phyloP scores from a whole-genome alignment of 2,797 vertebrate genomes.

The Karalla daura region DNA sequence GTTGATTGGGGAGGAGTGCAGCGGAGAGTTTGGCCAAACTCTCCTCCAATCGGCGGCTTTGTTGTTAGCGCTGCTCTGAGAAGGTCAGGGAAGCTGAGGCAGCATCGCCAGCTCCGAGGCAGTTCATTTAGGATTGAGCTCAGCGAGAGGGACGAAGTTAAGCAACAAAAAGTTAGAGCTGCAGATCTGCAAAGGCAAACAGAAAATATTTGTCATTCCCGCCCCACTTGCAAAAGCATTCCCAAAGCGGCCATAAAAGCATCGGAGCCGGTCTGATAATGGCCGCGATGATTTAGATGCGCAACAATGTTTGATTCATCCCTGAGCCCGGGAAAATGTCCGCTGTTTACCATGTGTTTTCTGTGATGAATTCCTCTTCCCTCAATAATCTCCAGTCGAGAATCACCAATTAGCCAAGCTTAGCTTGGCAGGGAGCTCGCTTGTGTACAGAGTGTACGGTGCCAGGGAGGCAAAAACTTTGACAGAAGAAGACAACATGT shows the following conservation, averaged over 20 bases:
- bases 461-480: slow-evolving; percentile 50
- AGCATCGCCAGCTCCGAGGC: slow-evolving; percentile 10
- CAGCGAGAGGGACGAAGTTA: neutral
- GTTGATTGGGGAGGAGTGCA: slow-evolving; percentile 22
- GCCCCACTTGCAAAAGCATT: slow-evolving; percentile 17
- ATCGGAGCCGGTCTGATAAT: slow-evolving; percentile 25
- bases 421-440: slow-evolving; percentile 51
- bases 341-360: slow-evolving; percentile 55
- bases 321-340: slow-evolving; percentile 44
- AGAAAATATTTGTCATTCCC: slow-evolving; percentile 15
- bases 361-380: slow-evolving; percentile 60
- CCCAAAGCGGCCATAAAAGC: slow-evolving; percentile 10
- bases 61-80: slow-evolving; percentile 11
- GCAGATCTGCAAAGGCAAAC: slow-evolving; percentile 17
- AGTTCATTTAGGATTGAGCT: slow-evolving; percentile 28
- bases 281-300: slow-evolving; percentile 10
- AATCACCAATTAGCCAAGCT: slow-evolving; percentile 67
- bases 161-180: too few species aligned
- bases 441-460: slow-evolving; percentile 41
- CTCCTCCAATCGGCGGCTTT: slow-evolving; percentile 10
- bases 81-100: slow-evolving; percentile 2
- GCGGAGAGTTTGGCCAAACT: slow-evolving; percentile 23
- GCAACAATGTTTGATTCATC: slow-evolving; percentile 28
- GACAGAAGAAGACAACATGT: slow-evolving; percentile 59
- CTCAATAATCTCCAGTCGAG: slow-evolving; percentile 56